Evolutionary conservation across 2,797 vertebrate species (phyloP).

Genomic region (Phrynocephalus forsythii): DNA sequence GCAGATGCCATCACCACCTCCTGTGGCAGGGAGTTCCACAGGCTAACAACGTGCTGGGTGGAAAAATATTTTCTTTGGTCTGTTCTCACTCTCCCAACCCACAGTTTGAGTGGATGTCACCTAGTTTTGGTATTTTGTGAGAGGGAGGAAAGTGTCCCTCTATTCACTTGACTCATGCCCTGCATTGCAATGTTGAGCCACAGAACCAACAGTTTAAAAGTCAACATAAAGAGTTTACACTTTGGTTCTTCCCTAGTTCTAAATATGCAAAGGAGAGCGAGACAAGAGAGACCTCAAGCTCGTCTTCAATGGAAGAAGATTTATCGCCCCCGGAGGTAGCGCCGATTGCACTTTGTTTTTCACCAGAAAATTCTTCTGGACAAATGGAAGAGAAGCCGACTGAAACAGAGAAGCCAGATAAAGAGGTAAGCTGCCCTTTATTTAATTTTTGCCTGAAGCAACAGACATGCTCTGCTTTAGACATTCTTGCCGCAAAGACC

Average conservation of each 20-base stretch:
- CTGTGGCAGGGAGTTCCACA: too few relatives aligned
- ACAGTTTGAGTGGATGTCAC: too few relatives aligned
- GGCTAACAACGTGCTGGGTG: too few relatives aligned
- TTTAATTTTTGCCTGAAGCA: neutral
- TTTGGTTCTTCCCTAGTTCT: conserved; percentile 58
- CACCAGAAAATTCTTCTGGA: conserved; percentile 70
- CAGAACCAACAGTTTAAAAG: neutral
- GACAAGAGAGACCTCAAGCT: neutral
- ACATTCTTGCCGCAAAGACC: neutral
- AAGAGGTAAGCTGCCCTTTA: conserved; percentile 49
- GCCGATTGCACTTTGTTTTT: conserved; percentile 77
- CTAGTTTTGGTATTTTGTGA: too few relatives aligned
- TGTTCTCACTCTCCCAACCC: too few relatives aligned
- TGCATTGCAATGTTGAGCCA: neutral
- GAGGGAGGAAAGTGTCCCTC: too few relatives aligned
- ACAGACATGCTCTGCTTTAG: neutral
- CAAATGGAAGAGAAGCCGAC: conserved; percentile 24
- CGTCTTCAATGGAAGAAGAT: conserved; percentile 44
- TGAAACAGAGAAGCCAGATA: neutral
- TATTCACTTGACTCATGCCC: too few relatives aligned
- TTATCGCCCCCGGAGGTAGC: conserved; percentile 43
- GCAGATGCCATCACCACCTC: too few relatives aligned
- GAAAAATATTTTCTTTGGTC: too few relatives aligned
- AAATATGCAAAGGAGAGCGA: conserved; percentile 29
- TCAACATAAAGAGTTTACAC: neutral